phyloP scores from a whole-genome alignment of 2,888 invertebrate species.

The Lymantria dispar region DNA sequence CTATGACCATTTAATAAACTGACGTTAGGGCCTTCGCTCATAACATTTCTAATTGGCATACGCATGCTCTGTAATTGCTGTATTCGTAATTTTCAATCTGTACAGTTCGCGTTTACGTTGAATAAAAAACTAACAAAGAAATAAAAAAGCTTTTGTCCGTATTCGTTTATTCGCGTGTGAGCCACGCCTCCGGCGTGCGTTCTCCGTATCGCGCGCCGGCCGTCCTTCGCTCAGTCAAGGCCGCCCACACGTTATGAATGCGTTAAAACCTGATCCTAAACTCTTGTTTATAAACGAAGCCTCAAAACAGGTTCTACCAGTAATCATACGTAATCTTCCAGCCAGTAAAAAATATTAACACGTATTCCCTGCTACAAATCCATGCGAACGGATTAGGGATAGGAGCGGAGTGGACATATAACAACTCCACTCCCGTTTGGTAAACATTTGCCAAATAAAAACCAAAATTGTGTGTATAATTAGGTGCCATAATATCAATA shows the following conservation, averaged over 20 bases:
- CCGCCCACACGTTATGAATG: constrained; percentile 61
- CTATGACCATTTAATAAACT: too few relatives aligned
- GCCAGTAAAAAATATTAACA: constrained; percentile 11
- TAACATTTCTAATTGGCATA: too few relatives aligned
- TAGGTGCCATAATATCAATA: too few relatives aligned
- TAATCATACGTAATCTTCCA: constrained; percentile 29
- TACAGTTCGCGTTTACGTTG: neutral
- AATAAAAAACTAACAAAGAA: neutral
- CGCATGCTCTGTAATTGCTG: too few relatives aligned
- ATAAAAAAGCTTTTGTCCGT: constrained; percentile 24
- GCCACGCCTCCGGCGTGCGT: constrained; percentile 56
- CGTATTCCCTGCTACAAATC: neutral
- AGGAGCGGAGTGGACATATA: too few relatives aligned
- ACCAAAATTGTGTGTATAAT: too few relatives aligned
- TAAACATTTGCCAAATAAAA: too few relatives aligned
- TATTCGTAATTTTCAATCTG: too few relatives aligned
- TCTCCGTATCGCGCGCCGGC: constrained; percentile 36
- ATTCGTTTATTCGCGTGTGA: constrained; percentile 40
- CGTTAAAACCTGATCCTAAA: constrained; percentile 52
- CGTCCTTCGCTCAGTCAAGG: constrained; percentile 74
- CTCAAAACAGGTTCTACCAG: constrained; percentile 43
- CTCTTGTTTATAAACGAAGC: constrained; percentile 53
- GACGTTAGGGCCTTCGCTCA: too few relatives aligned
- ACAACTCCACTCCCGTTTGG: too few relatives aligned
- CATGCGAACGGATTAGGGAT: too few relatives aligned